Conservation (phyloP, 2,797 vertebrate genomes). For the Fundulus diaphanus region DNA sequence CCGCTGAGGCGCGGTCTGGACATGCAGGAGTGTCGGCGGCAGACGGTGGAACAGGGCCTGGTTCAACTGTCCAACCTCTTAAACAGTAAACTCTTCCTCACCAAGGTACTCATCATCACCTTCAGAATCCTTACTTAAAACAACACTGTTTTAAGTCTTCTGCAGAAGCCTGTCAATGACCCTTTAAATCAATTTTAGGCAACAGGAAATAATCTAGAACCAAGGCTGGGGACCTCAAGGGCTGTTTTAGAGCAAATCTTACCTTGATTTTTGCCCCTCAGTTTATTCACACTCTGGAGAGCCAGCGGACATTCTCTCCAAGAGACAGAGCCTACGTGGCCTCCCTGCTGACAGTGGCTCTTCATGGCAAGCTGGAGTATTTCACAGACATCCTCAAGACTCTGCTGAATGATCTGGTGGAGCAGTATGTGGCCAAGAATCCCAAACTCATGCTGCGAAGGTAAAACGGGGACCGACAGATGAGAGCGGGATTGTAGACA, state of each 20-base stretch:
- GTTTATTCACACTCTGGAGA: slow-evolving; percentile 98
- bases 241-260: not conserved
- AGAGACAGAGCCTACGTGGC: slow-evolving; percentile 96
- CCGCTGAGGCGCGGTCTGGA: slow-evolving; percentile 93
- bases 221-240: no score
- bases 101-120: slow-evolving; percentile 83
- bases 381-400: slow-evolving; percentile 99
- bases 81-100: slow-evolving; percentile 99
- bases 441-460: slow-evolving; percentile 97
- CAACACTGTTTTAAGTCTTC: no score
- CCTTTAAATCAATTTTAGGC: no score
- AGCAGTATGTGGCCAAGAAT: slow-evolving; percentile 98
- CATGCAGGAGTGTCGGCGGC: slow-evolving; percentile 91
- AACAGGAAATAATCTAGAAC: no score
- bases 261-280: slow-evolving; percentile 50
- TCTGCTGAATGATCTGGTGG: slow-evolving; percentile 93
- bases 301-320: slow-evolving; percentile 95
- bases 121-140: not conserved
- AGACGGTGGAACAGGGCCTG: slow-evolving; percentile 96
- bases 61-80: slow-evolving; percentile 97
- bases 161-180: no score
- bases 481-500: accelerated
- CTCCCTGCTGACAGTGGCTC: slow-evolving; percentile 92
- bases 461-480: slow-evolving; percentile 60
- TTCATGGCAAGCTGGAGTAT: slow-evolving; percentile 97